Evolutionary conservation across 2,113 vertebrate genomes (phyloP), one percentile per base, ranked within the genome.

Genomic region (Mohoua ochrocephala): DNA sequence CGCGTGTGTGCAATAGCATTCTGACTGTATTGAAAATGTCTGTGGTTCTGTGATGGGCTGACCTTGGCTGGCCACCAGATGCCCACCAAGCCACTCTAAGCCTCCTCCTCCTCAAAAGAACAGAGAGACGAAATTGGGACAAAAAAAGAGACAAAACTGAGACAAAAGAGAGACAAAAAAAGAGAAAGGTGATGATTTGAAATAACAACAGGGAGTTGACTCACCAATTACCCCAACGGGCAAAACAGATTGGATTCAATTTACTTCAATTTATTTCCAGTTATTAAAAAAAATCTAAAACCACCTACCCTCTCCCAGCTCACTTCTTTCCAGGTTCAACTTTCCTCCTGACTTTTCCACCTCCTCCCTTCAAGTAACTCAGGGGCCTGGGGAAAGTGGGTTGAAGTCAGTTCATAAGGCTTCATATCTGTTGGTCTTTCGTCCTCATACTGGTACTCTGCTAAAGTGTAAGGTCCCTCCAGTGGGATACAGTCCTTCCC

Each of bases 231-330:
- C 7, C 10, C 70, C 21, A 82, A 84, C 6, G 8, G 11, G 6
- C 12, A 54, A 84, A 87, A 13, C 4, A 84, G 6, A 45, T 28
- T 35, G 33, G 4, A 44, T 22, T 53, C 11, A 13, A 33, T 73
- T 77, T 50, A 63, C 7, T 81, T 57, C 37, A n/a, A 57, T 42
- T 28, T 76, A 30, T 63, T 87, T 76, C 11, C 23, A 57, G 5
- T 59, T 59, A 41, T 45, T 50, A 45, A 54, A 52, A 87, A 27
- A 60, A 73, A n/a, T 41, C 16, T 45, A 59, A 69, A 91, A 23
- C 6, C 7, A 27, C 6, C 9, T 60, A n/a, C 19, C 0, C 2
- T 17, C 27, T 31, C 9, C 17, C 7, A 52, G 1, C 2, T 53
- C 17, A 39, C 23, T 71, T 47, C 6, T 80, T 80, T 67, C 31